Percentiles rank a stretch among this genome's conserved stretches.
phyloP scores from a whole-genome alignment of 2,888 invertebrate species.

The Apamea monoglypha region DNA sequence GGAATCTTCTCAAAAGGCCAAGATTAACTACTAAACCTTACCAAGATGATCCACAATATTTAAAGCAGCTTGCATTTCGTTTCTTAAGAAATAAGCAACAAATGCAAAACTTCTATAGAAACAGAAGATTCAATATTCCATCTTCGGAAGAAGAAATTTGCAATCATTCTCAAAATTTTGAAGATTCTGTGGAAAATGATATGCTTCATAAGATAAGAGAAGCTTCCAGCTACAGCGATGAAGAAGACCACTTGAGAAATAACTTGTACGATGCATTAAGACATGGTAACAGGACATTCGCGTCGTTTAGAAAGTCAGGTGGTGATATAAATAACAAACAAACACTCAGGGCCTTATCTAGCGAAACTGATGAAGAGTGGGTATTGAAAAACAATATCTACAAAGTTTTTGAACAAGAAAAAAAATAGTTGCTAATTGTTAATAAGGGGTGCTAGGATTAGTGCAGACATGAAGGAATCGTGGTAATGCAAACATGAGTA shows the following conservation, averaged over 20 bases:
- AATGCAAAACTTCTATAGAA: constrained; percentile 5
- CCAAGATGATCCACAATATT: constrained; percentile 11
- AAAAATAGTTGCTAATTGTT: not conserved
- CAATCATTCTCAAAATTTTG: not conserved
- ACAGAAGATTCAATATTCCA: constrained; percentile 22
- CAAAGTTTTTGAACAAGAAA: constrained; percentile 42
- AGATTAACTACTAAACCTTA: not conserved
- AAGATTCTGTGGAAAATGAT: constrained; percentile 12
- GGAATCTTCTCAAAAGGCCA: not conserved
- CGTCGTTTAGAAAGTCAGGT: constrained; percentile 3
- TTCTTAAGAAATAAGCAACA: constrained; percentile 19
- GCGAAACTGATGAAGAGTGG: constrained; percentile 49
- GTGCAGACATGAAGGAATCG: not conserved
- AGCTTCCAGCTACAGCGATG: constrained; percentile 52
- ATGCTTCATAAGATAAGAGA: constrained; percentile 38
- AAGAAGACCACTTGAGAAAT: constrained; percentile 41
- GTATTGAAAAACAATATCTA: constrained; percentile 56
- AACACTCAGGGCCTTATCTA: not conserved
- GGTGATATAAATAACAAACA: not conserved
- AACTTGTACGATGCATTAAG: constrained; percentile 48
- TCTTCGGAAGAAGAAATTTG: constrained; percentile 23
- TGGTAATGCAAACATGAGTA: not conserved
- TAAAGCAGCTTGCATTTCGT: constrained; percentile 9
- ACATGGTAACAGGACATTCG: constrained; percentile 44
- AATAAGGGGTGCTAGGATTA: not conserved